phyloP scores from a whole-genome alignment of 2,888 invertebrate genomes.

The Aleiodes testaceus region DNA sequence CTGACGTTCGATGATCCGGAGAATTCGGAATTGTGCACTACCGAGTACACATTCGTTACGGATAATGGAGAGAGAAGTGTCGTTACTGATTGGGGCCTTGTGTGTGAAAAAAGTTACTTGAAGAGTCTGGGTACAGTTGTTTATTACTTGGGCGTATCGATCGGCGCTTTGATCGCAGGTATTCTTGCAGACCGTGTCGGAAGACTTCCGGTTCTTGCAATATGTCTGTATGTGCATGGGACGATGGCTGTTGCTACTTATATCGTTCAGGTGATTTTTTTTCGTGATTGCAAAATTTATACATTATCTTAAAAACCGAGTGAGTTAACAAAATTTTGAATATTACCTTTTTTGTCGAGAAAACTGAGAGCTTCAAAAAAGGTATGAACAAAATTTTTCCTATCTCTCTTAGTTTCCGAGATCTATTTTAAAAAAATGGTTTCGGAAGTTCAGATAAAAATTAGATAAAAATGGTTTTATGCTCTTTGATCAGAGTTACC shows the following conservation, averaged over 20 bases:
- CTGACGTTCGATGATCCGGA: slow-evolving; percentile 26
- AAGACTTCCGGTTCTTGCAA: slow-evolving; percentile 70
- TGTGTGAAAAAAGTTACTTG: slow-evolving; percentile 69
- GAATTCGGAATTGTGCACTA: slow-evolving; percentile 44
- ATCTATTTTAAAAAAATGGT: no score
- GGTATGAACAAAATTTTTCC: no score
- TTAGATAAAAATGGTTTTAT: slow-evolving; percentile 50
- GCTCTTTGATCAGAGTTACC: slow-evolving; percentile 62
- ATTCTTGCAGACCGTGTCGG: slow-evolving; percentile 71
- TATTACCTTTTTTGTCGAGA: no score
- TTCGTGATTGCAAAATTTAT: no score
- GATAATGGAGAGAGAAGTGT: slow-evolving; percentile 61
- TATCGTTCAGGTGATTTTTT: slow-evolving; percentile 62
- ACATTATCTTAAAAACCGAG: no score
- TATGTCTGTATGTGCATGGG: slow-evolving; percentile 71
- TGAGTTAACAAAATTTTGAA: no score
- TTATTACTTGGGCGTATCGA: slow-evolving; percentile 70
- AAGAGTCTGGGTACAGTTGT: slow-evolving; percentile 65
- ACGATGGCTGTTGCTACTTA: slow-evolving; percentile 66
- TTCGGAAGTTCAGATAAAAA: background rate
- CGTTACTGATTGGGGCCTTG: slow-evolving; percentile 70
- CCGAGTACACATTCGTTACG: slow-evolving; percentile 60
- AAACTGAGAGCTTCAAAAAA: no score
- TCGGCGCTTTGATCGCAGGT: slow-evolving; percentile 72
- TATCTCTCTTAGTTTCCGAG: no score